A percentile compares a stretch with the other conserved stretches of the same genome.
phyloP scores from a whole-genome alignment of 1,140 invertebrate genomes.

The Heliconius nattereri region DNA sequence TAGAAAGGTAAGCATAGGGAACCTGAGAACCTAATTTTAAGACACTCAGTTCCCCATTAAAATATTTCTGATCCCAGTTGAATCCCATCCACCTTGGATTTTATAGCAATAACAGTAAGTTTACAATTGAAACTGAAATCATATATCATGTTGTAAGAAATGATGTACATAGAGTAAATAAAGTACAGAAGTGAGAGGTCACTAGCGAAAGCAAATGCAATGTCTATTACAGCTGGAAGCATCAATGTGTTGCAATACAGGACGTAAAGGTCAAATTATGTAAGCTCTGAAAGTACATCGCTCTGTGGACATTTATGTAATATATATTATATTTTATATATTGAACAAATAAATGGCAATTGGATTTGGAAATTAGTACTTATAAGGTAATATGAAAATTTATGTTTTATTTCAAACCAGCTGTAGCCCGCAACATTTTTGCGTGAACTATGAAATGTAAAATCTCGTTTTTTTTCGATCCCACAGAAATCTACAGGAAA shows the following conservation, averaged over 20 bases:
- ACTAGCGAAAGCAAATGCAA: conserved; percentile 55
- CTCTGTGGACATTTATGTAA: conserved; percentile 54
- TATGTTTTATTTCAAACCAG: no score
- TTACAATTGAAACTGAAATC: conserved; percentile 2
- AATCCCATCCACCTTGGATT: no score
- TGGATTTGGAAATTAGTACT: background rate
- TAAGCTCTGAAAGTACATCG: conserved; percentile 52
- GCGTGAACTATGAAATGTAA: no score
- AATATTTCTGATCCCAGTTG: no score
- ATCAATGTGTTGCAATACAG: conserved; percentile 44
- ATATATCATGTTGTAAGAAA: conserved; percentile 19
- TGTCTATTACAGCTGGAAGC: conserved; percentile 48
- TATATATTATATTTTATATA: conserved; percentile 23
- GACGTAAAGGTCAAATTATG: conserved; percentile 56
- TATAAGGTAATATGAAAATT: no score
- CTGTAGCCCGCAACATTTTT: no score
- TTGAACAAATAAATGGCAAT: background rate
- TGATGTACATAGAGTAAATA: conserved; percentile 35
- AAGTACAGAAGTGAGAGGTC: conserved; percentile 46
- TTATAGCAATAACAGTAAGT: background rate
- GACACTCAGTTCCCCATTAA: no score
- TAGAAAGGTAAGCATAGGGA: no score
- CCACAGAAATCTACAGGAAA: no score
- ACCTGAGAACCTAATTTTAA: no score
- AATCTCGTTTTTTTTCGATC: no score